Base-by-base conservation (phyloP, 2,797 vertebrate species). In the Coilia nasus region DNA sequence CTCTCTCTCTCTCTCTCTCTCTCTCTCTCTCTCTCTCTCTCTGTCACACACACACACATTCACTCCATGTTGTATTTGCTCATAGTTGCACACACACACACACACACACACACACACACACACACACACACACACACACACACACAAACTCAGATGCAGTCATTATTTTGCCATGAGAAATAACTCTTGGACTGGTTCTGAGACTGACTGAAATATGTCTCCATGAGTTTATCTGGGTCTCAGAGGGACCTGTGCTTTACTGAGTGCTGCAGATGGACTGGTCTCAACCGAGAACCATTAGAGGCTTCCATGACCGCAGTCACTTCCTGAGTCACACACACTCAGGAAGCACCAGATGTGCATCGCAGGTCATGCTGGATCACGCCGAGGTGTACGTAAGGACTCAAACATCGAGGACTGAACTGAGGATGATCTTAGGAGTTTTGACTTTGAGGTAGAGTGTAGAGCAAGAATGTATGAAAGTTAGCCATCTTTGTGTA, bases 11-110 rank as follows among this genome's bases (percentile, higher is more conserved):
- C 15, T 6, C 15, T 4, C 10, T 14, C 64, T 23, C 23, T 67
- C 64, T 31, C 28, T 67, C 4, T 67, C 15, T 31, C 31, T 35
- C 28, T 31, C 23, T 54, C n/a, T 25, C 28, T 81, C 44, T 54
- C 47, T 82, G 12, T 82, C 85, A 89, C 86, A 88, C 86, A 92
- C 83, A 91, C 75, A 89, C 90, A 88, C 84, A 87, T n/a, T n/a
- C n/a, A n/a, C 25, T 82, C 14, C 56, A 15, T 56, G 31, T 56
- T 56, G 54, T 46, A 56, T 28, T 54, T 23, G 17, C 47, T 31
- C 56, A 57, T 25, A 82, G 56, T 82, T 57, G n/a, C 41, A 82
- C 62, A 90, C 41, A 7, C 85, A 89, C 86, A 88, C 86, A 92
- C 83, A 91, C 75, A 89, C 90, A 88, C 84, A 87, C 41, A 59